Evolutionary conservation across 2,113 vertebrate species (phyloP).

Genomic region (Rhinichthys klamathensis): DNA sequence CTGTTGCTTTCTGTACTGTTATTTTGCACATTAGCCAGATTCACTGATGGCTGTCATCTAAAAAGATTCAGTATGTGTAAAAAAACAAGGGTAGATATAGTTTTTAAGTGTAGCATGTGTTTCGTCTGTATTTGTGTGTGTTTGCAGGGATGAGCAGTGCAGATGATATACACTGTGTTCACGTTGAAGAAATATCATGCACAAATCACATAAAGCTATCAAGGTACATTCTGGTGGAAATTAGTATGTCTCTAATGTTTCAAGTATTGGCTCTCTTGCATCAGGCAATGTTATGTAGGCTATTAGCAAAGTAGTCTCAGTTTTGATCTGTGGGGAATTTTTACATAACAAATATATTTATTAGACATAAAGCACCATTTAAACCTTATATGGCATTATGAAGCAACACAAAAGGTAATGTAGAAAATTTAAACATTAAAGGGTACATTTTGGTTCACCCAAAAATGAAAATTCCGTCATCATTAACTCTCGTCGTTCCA

Average conservation of each 20-base stretch:
- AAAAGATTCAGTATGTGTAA: neutral
- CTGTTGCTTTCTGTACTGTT: neutral
- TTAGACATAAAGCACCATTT: neutral
- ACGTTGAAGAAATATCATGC: slow-evolving; percentile 52
- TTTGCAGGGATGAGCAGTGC: slow-evolving; percentile 60
- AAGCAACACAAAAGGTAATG: neutral
- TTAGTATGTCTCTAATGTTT: slow-evolving; percentile 55
- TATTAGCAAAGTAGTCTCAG: slow-evolving; percentile 17
- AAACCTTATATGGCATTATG: neutral
- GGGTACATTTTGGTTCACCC: neutral
- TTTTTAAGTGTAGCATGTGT: slow-evolving; percentile 45
- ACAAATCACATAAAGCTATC: slow-evolving; percentile 58
- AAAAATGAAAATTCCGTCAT: neutral
- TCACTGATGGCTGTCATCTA: slow-evolving; percentile 13
- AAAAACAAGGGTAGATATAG: slow-evolving; percentile 1
- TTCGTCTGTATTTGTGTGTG: slow-evolving; percentile 32
- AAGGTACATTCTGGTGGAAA: slow-evolving; percentile 57
- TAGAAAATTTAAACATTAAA: neutral
- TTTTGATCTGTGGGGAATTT: slow-evolving; percentile 18
- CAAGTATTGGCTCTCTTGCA: neutral
- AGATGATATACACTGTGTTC: slow-evolving; percentile 74
- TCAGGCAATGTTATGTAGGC: slow-evolving; percentile 22
- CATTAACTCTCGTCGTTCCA: neutral
- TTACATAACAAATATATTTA: neutral
- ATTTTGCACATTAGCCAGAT: slow-evolving; percentile 29